Percentiles rank a stretch among this genome's conserved stretches.
These are phyloP conservation scores for Hyposmocoma kahamanoa DNA, from an alignment of 1,140 invertebrate species.

Conservation along the genomic window DNA sequence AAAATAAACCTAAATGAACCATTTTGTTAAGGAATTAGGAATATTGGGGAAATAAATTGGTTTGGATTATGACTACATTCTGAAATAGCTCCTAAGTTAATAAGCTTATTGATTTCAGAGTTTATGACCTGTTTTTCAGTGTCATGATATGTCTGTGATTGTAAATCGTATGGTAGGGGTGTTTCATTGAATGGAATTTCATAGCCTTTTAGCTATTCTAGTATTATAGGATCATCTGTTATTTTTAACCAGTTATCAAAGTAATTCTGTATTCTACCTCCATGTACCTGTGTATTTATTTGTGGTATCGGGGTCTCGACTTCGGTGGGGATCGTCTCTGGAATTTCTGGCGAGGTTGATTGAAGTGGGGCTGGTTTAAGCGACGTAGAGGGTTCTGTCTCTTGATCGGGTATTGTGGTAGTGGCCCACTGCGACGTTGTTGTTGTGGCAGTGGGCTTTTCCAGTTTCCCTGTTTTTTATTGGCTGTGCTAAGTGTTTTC, in stretches of 20 bases:
- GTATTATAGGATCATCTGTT: neutral
- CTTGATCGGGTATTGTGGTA: neutral
- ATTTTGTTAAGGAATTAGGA: neutral
- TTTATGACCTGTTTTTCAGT: neutral
- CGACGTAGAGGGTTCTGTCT: neutral
- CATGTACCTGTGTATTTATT: conserved; percentile 2
- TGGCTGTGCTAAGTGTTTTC: too few relatives aligned
- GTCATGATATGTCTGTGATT: neutral
- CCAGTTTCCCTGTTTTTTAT: neutral
- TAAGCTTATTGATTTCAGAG: neutral
- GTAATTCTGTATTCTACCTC: conserved; percentile 1
- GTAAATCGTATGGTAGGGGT: neutral
- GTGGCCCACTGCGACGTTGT: too few relatives aligned
- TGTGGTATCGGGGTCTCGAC: neutral
- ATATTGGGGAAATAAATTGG: conserved; percentile 1
- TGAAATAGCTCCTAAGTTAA: neutral
- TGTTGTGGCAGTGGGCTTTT: conserved; percentile 5
- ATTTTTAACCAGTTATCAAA: neutral
- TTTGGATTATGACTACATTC: neutral
- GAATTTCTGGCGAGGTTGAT: neutral
- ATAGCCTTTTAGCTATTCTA: neutral
- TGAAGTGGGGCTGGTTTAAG: neutral
- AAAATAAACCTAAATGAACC: conserved; percentile 1
- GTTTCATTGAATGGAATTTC: neutral
- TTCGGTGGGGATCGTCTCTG: neutral